These are phyloP conservation scores for Torymus texanus DNA, from an alignment of 2,888 invertebrate genomes.

Conservation along the genomic window DNA sequence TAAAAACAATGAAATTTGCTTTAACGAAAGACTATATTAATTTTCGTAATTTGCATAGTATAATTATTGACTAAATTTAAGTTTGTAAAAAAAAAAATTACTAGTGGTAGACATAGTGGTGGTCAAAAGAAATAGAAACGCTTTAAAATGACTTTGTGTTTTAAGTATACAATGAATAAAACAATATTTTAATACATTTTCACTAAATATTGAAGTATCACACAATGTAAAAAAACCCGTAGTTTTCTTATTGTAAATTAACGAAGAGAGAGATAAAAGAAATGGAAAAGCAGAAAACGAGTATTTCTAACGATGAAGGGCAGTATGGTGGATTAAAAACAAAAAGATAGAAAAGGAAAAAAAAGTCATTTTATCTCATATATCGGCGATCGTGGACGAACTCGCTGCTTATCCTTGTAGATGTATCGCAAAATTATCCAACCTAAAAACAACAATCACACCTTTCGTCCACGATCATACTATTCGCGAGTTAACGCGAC, in stretches of 20 bases:
- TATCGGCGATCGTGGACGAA: conserved; percentile 47
- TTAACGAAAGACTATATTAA: conserved; percentile 30
- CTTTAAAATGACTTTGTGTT: background rate
- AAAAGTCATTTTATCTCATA: conserved; percentile 2
- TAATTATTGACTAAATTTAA: conserved; percentile 4
- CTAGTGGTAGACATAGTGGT: conserved; percentile 54
- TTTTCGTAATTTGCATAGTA: conserved; percentile 17
- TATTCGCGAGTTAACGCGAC: background rate
- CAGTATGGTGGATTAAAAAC: conserved; percentile 18
- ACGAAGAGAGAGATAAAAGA: conserved; percentile 17
- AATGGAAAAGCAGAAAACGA: conserved; percentile 32
- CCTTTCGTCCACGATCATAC: conserved; percentile 32
- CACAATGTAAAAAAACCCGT: conserved; percentile 2
- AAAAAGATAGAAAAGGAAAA: conserved; percentile 12
- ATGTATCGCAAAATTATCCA: too few species aligned
- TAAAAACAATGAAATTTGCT: conserved; percentile 2
- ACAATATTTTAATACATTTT: background rate
- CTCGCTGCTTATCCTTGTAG: too few species aligned
- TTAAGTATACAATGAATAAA: background rate
- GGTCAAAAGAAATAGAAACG: conserved; percentile 40
- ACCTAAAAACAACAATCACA: too few species aligned
- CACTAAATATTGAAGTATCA: background rate
- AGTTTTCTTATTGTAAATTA: conserved; percentile 12
- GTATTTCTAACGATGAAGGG: conserved; percentile 17
- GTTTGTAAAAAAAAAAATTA: conserved; percentile 3